Conservation (phyloP, 1,140 invertebrate species). For the Heliconius melpomene region DNA sequence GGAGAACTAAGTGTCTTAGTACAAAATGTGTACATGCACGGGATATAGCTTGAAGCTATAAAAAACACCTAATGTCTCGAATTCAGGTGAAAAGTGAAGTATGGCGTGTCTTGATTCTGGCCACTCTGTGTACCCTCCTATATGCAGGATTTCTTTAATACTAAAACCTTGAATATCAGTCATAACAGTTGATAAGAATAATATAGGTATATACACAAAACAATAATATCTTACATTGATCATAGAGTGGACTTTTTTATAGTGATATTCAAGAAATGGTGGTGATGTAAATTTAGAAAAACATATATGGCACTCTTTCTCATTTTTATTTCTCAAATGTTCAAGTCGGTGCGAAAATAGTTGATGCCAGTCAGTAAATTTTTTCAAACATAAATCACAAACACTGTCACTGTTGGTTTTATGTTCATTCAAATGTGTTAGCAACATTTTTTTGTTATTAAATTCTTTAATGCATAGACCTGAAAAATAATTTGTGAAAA, state of each 20-base stretch:
- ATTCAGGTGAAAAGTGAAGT: too few relatives aligned
- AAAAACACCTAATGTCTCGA: too few relatives aligned
- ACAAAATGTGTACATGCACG: too few relatives aligned
- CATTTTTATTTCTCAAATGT: conserved; percentile 46
- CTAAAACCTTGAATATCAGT: background rate
- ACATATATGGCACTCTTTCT: conserved; percentile 59
- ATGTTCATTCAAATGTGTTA: conserved; percentile 18
- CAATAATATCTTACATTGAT: background rate
- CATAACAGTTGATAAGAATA: background rate
- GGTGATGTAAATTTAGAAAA: conserved; percentile 41
- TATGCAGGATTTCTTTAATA: background rate
- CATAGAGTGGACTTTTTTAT: conserved; percentile 50
- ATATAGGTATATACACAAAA: background rate
- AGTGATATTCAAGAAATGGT: conserved; percentile 57
- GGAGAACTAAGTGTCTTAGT: too few relatives aligned
- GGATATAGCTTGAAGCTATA: too few relatives aligned
- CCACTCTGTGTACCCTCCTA: too few relatives aligned
- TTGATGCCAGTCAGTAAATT: conserved; percentile 48
- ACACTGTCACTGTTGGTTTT: conserved; percentile 37
- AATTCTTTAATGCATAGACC: conserved; percentile 57
- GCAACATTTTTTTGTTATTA: conserved; percentile 24
- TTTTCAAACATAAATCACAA: conserved; percentile 42
- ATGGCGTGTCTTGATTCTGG: too few relatives aligned
- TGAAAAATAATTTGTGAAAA: conserved; percentile 44
- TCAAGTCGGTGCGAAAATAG: conserved; percentile 55